Percentiles rank a stretch among this genome's conserved stretches.
Conservation (phyloP, 2,797 vertebrate species). For the Luscinia luscinia region DNA sequence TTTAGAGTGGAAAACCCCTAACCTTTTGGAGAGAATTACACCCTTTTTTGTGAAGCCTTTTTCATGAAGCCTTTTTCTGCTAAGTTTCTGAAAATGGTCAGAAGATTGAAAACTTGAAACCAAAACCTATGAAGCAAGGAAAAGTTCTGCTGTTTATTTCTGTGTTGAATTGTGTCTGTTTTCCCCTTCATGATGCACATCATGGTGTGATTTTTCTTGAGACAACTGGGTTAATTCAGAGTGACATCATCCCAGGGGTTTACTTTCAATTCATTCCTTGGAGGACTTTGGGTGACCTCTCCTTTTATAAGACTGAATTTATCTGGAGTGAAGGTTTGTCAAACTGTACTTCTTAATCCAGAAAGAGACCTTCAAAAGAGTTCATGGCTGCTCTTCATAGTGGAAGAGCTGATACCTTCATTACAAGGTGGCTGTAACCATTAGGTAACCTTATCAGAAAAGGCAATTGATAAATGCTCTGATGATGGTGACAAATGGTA, state of each 20-base stretch:
- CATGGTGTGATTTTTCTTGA: neutral
- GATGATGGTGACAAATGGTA: neutral
- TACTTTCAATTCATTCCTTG: neutral
- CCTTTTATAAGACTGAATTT: neutral
- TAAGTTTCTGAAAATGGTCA: neutral
- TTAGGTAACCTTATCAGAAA: neutral
- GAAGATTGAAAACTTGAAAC: neutral
- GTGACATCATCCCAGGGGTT: neutral
- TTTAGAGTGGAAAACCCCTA: neutral
- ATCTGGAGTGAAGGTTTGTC: conserved; percentile 9
- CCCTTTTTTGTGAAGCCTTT: neutral
- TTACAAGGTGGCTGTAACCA: neutral
- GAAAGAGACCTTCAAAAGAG: neutral
- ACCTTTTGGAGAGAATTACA: neutral
- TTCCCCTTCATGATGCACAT: neutral
- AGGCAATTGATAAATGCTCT: neutral
- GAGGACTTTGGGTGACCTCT: neutral
- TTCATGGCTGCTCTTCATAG: neutral
- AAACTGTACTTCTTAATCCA: conserved; percentile 15
- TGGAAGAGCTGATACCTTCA: neutral
- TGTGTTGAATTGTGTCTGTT: neutral
- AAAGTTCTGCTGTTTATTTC: neutral
- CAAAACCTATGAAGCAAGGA: neutral
- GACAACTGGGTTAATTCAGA: neutral
- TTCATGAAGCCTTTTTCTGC: neutral